phyloP scores from a whole-genome alignment of 2,888 invertebrate genomes.

The Anodontia alba region DNA sequence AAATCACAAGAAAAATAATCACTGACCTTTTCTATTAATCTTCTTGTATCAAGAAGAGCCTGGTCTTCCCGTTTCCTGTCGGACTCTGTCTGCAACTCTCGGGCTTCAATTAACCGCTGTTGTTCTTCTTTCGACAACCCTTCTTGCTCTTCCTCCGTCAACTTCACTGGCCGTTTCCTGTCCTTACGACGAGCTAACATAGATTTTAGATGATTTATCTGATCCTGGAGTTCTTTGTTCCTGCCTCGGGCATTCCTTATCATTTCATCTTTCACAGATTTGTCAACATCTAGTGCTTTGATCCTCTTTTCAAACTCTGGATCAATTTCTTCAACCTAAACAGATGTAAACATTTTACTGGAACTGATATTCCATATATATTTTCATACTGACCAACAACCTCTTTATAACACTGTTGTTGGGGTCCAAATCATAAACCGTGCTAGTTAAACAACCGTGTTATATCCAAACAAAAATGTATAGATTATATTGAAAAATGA shows the following conservation, averaged over 20 bases:
- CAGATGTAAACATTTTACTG: too few species aligned
- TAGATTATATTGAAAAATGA: too few species aligned
- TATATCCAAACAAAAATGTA: too few species aligned
- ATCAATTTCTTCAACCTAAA: constrained; percentile 58
- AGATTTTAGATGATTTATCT: constrained; percentile 66
- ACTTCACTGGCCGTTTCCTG: constrained; percentile 52
- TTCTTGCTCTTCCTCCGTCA: constrained; percentile 66
- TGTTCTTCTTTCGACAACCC: constrained; percentile 73
- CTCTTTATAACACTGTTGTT: too few species aligned
- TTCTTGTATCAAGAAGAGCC: constrained; percentile 72
- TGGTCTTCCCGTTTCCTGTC: constrained; percentile 77
- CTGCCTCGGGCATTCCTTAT: constrained; percentile 58
- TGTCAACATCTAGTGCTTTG: constrained; percentile 61
- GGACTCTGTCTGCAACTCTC: constrained; percentile 73
- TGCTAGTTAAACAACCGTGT: too few species aligned
- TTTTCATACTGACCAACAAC: too few species aligned
- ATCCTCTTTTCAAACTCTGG: constrained; percentile 69
- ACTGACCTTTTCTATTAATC: constrained; percentile 73
- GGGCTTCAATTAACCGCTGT: constrained; percentile 61
- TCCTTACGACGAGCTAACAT: constrained; percentile 65
- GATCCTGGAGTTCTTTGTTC: constrained; percentile 60
- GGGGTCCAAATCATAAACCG: too few species aligned
- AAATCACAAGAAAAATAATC: too few species aligned
- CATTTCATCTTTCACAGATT: constrained; percentile 65
- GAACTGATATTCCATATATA: too few species aligned